Base-by-base conservation (phyloP, 2,113 vertebrate genomes). In the Perca schrenkii region DNA sequence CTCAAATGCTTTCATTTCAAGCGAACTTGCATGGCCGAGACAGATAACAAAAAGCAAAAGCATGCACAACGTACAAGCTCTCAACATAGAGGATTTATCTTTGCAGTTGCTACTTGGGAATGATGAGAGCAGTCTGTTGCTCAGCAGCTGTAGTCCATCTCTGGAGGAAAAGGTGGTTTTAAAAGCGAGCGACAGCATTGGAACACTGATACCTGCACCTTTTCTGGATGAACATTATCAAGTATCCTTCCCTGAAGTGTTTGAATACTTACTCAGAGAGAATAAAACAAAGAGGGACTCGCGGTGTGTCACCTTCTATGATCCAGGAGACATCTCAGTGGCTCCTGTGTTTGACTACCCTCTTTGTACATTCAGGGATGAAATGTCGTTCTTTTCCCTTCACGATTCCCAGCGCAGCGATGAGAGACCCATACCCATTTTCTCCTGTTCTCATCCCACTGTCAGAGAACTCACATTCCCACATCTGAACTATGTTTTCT, bases 311-410 rank as follows among this genome's bases (percentile, higher is more conserved):
- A 80, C 52, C 0, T 47, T 77, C 61, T 84, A 13, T 52, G 65
- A 87, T 40, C 82, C 21, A 4, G 69, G 81, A 15, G 84, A 91
- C 0, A 84, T 96, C 69, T 96, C 96, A 0, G 89, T 96, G 72
- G 91, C 95, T 0, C 96, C 97, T 77, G 90, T 93, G 73, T 97
- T 95, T 0, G 96, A 98, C 19, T 94, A 93, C 77, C 91, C 96
- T 43, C 95, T 96, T 65, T 95, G 93, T 3, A 91, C 83, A 95
- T 7, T 89, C 77, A 63, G 75, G 64, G 76, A 70, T 54, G 85
- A 88, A 15, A 78, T 77, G 11, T 66, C 83, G 52, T 40, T 91
- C 77, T 86, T 79, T 71, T 74, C 82, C 49, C 57, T 88, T 54
- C 75, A 43, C 31, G 46, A 71, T 47, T 72, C 25, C 40, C 62